Base-by-base conservation (phyloP, 64 coral and sea anemone genomes). In the Montipora cactus region DNA sequence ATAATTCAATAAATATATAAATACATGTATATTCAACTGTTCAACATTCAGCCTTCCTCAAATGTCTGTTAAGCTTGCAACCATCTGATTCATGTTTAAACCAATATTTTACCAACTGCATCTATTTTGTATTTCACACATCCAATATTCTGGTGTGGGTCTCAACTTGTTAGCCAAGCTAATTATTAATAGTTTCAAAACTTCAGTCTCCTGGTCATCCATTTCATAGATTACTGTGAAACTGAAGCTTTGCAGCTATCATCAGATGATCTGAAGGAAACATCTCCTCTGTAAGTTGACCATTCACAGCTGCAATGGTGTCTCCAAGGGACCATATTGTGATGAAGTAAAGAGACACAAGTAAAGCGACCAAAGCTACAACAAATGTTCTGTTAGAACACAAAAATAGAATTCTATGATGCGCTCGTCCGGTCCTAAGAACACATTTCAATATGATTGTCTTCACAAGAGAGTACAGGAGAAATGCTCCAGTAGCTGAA, bases 191-290 rank as follows among this genome's bases (percentile, higher is more conserved):
- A 37, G 37, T 37, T 37, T 37, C 37, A 37, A 37, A 37, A 37
- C 37, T 37, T 37, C 37, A 37, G 37, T 15, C 8, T 8, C 16
- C 58, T 14, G 47, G 25, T 74, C 10, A 50, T 79, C n/a, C 75
- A 19, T 58, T 0, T 44, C 71, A 87, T 88, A 73, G 25, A 59
- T 46, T 77, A 28, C 67, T 89, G 53, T 8, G 7, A 59, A 98
- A 78, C 52, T 99, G 90, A 51, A 99, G 87, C n/a, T 74, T 88
- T 49, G 92, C 76, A 21, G 90, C 25, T 2, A 99, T 72, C 86
- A 99, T 89, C 45, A 94, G 52, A 50, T 99, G 98, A 87, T 99
- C 98, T 1, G 98, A 99, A 19, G 98, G 98, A 22, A 86, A 99
- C 95, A 96, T 94, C 78, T 99, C 98, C 81, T 99, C 98, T 28